These are phyloP conservation scores for Melangyna quadrimaculata DNA, from an alignment of 2,888 invertebrate genomes.

Conservation along the genomic window DNA sequence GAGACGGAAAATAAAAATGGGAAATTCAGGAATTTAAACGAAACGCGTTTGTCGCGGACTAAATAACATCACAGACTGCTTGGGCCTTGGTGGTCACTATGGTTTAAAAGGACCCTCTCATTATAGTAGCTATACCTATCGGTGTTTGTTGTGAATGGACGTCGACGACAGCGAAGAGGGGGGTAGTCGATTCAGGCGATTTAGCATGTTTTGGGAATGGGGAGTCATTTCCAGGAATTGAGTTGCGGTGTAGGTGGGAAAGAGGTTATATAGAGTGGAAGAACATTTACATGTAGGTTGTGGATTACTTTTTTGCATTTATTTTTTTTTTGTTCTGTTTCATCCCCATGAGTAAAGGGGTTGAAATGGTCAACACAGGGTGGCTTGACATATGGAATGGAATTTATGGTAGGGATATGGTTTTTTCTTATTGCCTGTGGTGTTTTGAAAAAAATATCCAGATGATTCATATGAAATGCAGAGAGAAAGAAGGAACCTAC, in stretches of 20 bases:
- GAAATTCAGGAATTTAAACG: slow-evolving; percentile 18
- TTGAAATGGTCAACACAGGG: slow-evolving; percentile 62
- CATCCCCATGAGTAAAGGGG: slow-evolving; percentile 8
- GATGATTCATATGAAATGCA: slow-evolving; percentile 33
- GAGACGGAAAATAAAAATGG: background rate
- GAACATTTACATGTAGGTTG: slow-evolving; percentile 54
- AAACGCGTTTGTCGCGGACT: slow-evolving; percentile 63
- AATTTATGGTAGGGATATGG: background rate
- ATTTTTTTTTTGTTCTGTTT: slow-evolving; percentile 6
- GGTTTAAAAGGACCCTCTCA: slow-evolving; percentile 64
- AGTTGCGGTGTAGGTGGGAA: background rate
- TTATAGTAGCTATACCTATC: background rate
- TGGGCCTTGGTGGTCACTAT: slow-evolving; percentile 66
- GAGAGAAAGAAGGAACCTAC: background rate
- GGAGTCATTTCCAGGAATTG: slow-evolving; percentile 32
- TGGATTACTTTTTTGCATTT: slow-evolving; percentile 29
- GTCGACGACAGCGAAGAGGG: background rate
- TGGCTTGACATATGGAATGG: background rate
- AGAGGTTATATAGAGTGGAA: background rate
- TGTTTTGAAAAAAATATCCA: background rate
- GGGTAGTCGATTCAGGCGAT: slow-evolving; percentile 14
- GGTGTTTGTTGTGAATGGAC: slow-evolving; percentile 58
- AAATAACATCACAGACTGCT: slow-evolving; percentile 73
- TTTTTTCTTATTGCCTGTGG: background rate
- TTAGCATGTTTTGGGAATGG: background rate